phyloP scores from a whole-genome alignment of 2,113 vertebrate species.

The Eonycteris spelaea region DNA sequence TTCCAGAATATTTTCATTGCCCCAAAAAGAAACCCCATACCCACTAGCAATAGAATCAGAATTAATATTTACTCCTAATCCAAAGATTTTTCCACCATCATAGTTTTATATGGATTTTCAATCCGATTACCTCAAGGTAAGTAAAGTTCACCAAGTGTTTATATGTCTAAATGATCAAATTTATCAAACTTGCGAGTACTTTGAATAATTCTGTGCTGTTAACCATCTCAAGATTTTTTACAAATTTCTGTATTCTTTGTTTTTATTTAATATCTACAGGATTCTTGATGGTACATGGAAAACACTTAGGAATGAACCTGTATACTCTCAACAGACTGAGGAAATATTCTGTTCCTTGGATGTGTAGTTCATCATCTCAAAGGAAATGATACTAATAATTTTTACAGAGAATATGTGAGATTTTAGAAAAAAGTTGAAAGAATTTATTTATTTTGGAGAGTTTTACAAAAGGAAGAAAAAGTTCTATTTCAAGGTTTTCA shows the following conservation, averaged over 20 bases:
- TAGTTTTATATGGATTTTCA: constrained; percentile 5
- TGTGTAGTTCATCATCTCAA: background rate
- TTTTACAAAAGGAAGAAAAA: background rate
- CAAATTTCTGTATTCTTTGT: background rate
- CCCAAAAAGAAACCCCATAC: background rate
- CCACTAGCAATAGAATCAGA: background rate
- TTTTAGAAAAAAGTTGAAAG: background rate
- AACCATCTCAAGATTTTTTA: background rate
- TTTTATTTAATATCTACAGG: background rate
- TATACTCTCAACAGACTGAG: constrained; percentile 23
- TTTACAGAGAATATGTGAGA: constrained; percentile 11
- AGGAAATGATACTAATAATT: constrained; percentile 45
- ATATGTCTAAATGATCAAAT: background rate
- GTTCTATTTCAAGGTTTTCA: constrained; percentile 30
- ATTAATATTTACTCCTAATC: background rate
- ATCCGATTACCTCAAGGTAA: background rate
- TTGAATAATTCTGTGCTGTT: background rate
- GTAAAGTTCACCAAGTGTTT: background rate
- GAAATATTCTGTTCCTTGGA: constrained; percentile 57
- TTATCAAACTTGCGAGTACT: background rate
- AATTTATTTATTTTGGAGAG: background rate
- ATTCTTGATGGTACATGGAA: background rate
- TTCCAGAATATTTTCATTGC: constrained; percentile 15
- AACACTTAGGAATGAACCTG: background rate
- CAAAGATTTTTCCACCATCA: constrained; percentile 13